Base-by-base conservation (phyloP, 2,888 invertebrate genomes). In the Microctonus hyperodae region DNA sequence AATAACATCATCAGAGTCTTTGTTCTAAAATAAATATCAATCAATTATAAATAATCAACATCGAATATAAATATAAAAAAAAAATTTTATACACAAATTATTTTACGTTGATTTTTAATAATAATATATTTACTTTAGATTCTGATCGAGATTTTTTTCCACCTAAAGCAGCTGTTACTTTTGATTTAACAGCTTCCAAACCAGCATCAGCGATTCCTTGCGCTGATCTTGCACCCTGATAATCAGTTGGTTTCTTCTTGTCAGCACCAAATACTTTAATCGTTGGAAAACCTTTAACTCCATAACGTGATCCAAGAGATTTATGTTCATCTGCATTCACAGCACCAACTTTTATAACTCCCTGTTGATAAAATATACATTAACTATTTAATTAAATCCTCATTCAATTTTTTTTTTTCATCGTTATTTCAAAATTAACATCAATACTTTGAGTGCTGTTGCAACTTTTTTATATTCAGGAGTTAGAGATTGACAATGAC, bases 381-480 rank as follows among this genome's bases (percentile, higher is more conserved):
- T 22, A 58, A 40, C 40, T 9, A 20, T 25, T 1, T 31, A 61
- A 28, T 28, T 35, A 25, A 61, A 33, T 16, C 48, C 16, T 58
- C 11, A 10, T 20, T n/a, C 22, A 40, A 25, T 61, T 23, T 55
- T 51, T 33, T 16, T 55, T 63, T 44, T 13, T 9, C 5, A 10
- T 6, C n/a, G 6, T 44, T 16, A 44, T 44, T 44, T 23, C 13
- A 53, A 13, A n/a, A 6, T 63, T 33, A 7, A 20, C 22, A 22
- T 23, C 16, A 44, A n/a, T 86, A 93, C 94, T 89, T 96, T 97
- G 0, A 99, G 85, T 0, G 96, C 97, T 73, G 88, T 90, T 1
- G 98, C 98, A 60, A 95, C 92, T 86, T 98, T 98, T 70, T 92
- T 90, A 85, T 97, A 98, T 81, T 98, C 98, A 1, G 97, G 94